A percentile compares a stretch with the other conserved stretches of the same genome.
These are phyloP conservation scores for Aspidiotus rigidus DNA, from an alignment of 2,888 invertebrate species.

Conservation along the genomic window DNA sequence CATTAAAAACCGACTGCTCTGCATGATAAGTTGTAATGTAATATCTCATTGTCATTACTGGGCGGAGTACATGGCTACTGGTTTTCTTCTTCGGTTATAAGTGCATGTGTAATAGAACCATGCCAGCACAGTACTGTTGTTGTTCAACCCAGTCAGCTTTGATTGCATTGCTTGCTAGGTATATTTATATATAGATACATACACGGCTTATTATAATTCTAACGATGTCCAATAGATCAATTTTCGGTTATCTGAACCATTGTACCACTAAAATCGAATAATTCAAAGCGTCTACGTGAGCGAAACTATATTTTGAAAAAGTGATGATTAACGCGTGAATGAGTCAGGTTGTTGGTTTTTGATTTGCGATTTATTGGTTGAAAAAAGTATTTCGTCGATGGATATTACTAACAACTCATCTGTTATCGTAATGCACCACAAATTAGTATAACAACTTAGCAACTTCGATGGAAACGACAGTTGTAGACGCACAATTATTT, in stretches of 20 bases:
- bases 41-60: slow-evolving; percentile 33
- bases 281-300: background rate
- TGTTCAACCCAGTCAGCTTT: background rate
- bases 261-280: background rate
- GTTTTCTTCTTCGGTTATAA: slow-evolving; percentile 26
- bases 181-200: too few species aligned
- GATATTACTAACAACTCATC: too few species aligned
- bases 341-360: too few species aligned
- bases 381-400: too few species aligned
- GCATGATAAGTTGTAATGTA: slow-evolving; percentile 32
- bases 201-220: background rate
- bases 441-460: too few species aligned
- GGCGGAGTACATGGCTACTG: slow-evolving; percentile 33
- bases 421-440: too few species aligned
- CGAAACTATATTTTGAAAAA: background rate
- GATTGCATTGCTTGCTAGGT: background rate
- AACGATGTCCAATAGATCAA: slow-evolving; percentile 1
- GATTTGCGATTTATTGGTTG: too few species aligned
- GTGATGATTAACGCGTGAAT: background rate
- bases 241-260: background rate
- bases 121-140: background rate
- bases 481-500: too few species aligned
- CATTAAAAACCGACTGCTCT: slow-evolving; percentile 30
- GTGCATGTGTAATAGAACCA: too few species aligned
- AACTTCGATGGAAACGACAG: too few species aligned